Evolutionary conservation across 2,797 vertebrate genomes (phyloP), one percentile per base, ranked within the genome.

Genomic region (Sebastes oblongus): DNA sequence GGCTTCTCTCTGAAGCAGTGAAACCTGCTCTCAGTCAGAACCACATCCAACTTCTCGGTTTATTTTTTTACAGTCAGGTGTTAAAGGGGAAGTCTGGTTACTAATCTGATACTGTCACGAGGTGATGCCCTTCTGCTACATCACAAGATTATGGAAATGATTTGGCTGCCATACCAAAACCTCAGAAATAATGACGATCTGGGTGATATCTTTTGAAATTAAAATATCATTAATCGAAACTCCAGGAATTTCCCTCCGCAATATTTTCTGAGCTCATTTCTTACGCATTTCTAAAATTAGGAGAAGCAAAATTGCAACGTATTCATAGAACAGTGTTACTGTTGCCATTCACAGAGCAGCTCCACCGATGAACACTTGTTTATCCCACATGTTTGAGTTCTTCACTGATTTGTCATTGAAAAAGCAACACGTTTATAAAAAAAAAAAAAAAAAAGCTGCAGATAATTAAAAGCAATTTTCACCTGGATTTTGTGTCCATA

Each of bases 1-100:
- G 5, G 22, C 1, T 13, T 8, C 70, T 73, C 4, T 62, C 18
- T 42, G 2, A 69, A 42, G 11, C 56, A 66, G 18, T n/a, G 64
- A 76, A 81, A 85, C 52, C 25, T 11, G 4, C 5, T 5, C 3
- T 62, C 36, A 12, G 25, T 29, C 8, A 0, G 0, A 25, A 59
- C 64, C 27, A 30, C 34, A 59, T 18, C n/a, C 3, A 64, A 11
- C 8, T 16, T 2, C 10, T 56, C 2, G 2, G 12, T 64, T 71
- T 62, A 39, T 36, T 32, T 13, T 30, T 62, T 30, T 62, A 30
- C 58, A 16, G 70, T 65, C 89, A 85, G 81, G 74, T 84, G 86
- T 77, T 70, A 34, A 72, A 73, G 75, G 60, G 81, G 89, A 86
- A 90, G 71, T 85, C 0, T 1, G 66, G 13, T 11, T 70, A 6